Conservation (phyloP, 2,113 vertebrate genomes). For the Ibidorhyncha struthersii region DNA sequence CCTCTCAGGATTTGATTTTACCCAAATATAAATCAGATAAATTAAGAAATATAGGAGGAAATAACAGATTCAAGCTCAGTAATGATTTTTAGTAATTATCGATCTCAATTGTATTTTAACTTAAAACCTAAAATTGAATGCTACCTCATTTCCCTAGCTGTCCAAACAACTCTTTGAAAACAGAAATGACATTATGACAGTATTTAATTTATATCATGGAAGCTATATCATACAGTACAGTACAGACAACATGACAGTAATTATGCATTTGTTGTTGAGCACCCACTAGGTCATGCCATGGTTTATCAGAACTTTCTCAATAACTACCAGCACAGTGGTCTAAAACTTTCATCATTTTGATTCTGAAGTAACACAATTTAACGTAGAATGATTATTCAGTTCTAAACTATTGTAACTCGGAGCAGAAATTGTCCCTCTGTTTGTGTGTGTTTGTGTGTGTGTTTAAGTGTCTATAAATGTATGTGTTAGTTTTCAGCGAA, state of each 20-base stretch:
- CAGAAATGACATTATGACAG: background rate
- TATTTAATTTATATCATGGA: background rate
- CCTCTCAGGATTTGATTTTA: constrained; percentile 40
- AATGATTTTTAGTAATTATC: constrained; percentile 19
- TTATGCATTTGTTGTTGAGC: background rate
- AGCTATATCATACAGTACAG: background rate
- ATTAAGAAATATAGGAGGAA: constrained; percentile 38
- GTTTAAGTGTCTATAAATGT: background rate
- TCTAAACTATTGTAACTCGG: background rate
- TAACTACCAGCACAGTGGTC: background rate
- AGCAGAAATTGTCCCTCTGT: background rate
- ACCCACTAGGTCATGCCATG: background rate
- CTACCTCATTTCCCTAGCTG: constrained; percentile 12
- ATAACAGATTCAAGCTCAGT: constrained; percentile 14
- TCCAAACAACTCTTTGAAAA: constrained; percentile 25
- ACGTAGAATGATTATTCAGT: background rate
- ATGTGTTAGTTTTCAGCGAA: background rate
- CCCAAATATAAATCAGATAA: constrained; percentile 37
- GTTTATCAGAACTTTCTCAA: background rate
- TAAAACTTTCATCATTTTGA: background rate
- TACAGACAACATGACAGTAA: background rate
- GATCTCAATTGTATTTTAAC: constrained; percentile 15
- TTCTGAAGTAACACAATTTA: background rate
- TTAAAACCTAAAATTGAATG: constrained; percentile 56
- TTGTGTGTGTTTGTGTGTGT: accelerated